Percentiles rank a stretch among this genome's conserved stretches.
These are phyloP conservation scores for Sitobion miscanthi DNA, from an alignment of 1,140 invertebrate species.

Conservation along the genomic window DNA sequence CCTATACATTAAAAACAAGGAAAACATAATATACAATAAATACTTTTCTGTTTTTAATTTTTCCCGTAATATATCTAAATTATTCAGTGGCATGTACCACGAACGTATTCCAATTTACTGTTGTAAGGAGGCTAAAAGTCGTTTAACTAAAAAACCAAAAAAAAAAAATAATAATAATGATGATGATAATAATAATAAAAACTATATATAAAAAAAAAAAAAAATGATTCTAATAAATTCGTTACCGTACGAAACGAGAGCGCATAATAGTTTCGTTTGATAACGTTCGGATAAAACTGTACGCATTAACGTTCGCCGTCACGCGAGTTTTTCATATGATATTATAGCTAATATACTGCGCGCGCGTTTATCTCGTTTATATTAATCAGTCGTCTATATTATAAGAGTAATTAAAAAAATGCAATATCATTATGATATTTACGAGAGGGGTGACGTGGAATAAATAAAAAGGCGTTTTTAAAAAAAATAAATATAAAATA, in stretches of 20 bases:
- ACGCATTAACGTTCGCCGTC: conserved; percentile 13
- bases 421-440: conserved; percentile 32
- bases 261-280: conserved; percentile 21
- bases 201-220: background rate
- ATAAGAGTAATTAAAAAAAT: conserved; percentile 50
- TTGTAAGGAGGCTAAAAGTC: background rate
- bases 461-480: background rate
- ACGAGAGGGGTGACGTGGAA: conserved; percentile 17
- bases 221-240: conserved; percentile 52
- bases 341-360: conserved; percentile 7
- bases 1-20: background rate
- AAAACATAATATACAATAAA: too few relatives aligned
- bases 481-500: background rate
- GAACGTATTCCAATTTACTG: conserved; percentile 34
- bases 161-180: background rate
- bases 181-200: too few relatives aligned
- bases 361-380: conserved; percentile 37
- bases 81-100: conserved; percentile 24
- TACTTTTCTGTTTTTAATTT: background rate
- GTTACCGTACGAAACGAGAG: background rate
- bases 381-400: conserved; percentile 35
- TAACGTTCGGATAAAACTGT: conserved; percentile 30
- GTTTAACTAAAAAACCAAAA: conserved; percentile 20
- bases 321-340: conserved; percentile 40
- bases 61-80: conserved; percentile 1